Evolutionary conservation across 2,797 vertebrate genomes (phyloP).

Genomic region (Phataginus tetradactyla): DNA sequence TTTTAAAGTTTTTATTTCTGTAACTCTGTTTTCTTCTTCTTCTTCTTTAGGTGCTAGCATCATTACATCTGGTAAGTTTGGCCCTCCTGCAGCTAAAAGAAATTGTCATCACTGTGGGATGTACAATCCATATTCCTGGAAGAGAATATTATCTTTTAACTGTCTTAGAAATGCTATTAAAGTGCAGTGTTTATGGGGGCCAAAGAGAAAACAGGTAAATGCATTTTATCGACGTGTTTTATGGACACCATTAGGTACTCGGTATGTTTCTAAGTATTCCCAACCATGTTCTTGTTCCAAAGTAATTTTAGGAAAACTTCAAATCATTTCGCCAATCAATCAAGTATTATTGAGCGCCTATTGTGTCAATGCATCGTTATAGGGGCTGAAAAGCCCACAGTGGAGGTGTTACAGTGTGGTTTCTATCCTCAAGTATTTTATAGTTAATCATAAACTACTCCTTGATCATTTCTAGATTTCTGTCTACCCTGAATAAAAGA

Average conservation of each 20-base stretch:
- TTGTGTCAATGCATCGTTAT: neutral
- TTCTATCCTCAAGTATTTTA: neutral
- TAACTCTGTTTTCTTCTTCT: neutral
- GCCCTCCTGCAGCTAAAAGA: slow-evolving; percentile 12
- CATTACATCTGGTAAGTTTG: slow-evolving; percentile 71
- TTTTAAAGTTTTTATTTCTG: slow-evolving; percentile 4
- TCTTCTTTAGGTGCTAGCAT: neutral
- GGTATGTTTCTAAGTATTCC: neutral
- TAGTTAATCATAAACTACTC: neutral
- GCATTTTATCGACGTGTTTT: neutral
- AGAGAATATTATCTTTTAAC: slow-evolving; percentile 56
- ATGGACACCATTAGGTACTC: neutral
- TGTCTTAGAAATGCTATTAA: slow-evolving; percentile 60
- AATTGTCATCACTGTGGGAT: slow-evolving; percentile 22
- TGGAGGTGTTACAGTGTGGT: neutral
- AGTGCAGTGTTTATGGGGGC: neutral
- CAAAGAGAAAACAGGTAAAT: neutral
- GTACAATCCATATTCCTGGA: slow-evolving; percentile 27
- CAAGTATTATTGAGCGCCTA: neutral
- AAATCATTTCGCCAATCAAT: neutral
- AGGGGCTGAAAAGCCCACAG: neutral
- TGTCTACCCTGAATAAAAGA: neutral
- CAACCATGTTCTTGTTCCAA: slow-evolving; percentile 15
- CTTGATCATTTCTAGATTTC: neutral
- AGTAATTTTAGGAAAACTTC: slow-evolving; percentile 8